Conservation (phyloP, 2,888 invertebrate genomes). For the Peribatodes rhomboidaria region DNA sequence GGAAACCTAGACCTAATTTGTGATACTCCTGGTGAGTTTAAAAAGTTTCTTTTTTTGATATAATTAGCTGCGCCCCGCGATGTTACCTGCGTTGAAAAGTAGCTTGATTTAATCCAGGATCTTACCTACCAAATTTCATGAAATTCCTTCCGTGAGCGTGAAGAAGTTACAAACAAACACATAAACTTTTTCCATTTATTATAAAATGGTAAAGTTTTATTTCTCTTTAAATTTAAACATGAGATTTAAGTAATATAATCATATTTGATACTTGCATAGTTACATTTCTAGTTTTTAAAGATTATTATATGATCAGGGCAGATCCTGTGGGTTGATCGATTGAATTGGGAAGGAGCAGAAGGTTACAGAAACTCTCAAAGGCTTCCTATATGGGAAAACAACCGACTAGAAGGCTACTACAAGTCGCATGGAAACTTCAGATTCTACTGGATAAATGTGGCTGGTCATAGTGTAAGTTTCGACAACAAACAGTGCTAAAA, state of each 20-base stretch:
- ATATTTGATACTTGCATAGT: background rate
- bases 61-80: background rate
- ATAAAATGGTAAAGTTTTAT: too few species aligned
- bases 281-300: background rate
- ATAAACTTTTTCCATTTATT: too few species aligned
- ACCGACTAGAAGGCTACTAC: constrained; percentile 90
- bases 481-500: background rate
- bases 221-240: too few species aligned
- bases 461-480: constrained; percentile 91
- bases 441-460: constrained; percentile 92
- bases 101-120: too few species aligned
- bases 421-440: constrained; percentile 89
- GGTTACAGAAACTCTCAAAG: constrained; percentile 86
- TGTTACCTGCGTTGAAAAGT: background rate
- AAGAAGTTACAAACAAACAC: too few species aligned
- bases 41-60: background rate
- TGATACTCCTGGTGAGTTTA: constrained; percentile 90
- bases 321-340: constrained; percentile 90
- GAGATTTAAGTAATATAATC: too few species aligned
- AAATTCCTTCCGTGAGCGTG: too few species aligned
- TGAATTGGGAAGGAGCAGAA: constrained; percentile 88
- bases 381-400: constrained; percentile 86
- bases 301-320: constrained; percentile 83
- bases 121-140: too few species aligned
- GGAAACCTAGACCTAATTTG: constrained; percentile 95